These are phyloP conservation scores for Philopotamus ludificatus DNA, from an alignment of 1,140 invertebrate species.

Conservation along the genomic window DNA sequence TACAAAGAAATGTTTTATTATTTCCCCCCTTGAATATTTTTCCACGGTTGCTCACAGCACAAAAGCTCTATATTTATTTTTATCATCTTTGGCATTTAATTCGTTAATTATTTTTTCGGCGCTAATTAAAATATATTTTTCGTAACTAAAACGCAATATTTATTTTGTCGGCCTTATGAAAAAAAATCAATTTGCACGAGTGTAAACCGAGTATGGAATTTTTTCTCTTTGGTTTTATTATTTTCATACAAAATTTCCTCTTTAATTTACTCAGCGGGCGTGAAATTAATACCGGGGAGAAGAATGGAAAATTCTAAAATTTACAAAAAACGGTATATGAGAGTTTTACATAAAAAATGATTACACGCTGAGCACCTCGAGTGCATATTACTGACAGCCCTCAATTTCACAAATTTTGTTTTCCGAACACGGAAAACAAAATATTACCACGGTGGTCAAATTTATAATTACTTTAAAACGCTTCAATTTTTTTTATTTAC, in stretches of 20 bases:
- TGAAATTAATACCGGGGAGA: conserved; percentile 35
- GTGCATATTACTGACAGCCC: conserved; percentile 28
- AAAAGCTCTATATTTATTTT: not conserved
- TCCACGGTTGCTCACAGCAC: not conserved
- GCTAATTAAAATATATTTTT: too few species aligned
- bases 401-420: too few species aligned
- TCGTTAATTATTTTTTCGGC: too few species aligned
- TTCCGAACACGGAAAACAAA: too few species aligned
- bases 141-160: too few species aligned
- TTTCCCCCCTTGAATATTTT: conserved; percentile 7
- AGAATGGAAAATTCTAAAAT: conserved; percentile 18
- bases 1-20: too few species aligned
- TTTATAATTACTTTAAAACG: too few species aligned
- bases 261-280: conserved; percentile 37
- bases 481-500: too few species aligned
- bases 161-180: too few species aligned
- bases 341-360: conserved; percentile 16
- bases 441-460: too few species aligned
- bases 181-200: too few species aligned
- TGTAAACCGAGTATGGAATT: too few species aligned
- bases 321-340: conserved; percentile 13
- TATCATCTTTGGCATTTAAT: not conserved
- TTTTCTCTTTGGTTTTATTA: conserved; percentile 2
- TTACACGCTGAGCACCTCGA: conserved; percentile 2
- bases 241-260: conserved; percentile 18